Percentiles rank a stretch among this genome's conserved stretches.
phyloP scores from a whole-genome alignment of 2,113 vertebrate genomes.

The Spermophilus dauricus region DNA sequence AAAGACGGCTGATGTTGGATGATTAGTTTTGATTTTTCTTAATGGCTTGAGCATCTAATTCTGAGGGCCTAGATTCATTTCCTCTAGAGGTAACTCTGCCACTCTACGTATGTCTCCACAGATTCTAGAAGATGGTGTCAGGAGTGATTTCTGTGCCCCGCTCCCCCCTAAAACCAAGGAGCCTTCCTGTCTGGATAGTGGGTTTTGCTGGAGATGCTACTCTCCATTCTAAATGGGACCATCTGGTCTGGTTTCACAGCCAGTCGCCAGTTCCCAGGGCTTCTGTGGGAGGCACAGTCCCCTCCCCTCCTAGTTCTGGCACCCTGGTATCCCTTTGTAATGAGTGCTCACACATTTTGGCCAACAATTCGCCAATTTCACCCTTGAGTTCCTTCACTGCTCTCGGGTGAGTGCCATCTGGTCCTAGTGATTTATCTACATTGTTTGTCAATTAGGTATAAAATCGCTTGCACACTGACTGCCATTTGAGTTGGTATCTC shows the following conservation, averaged over 20 bases:
- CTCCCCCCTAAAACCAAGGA: neutral
- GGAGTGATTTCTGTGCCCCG: neutral
- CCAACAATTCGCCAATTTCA: slow-evolving; percentile 78
- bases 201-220: neutral
- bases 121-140: neutral
- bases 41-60: neutral
- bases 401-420: slow-evolving; percentile 57
- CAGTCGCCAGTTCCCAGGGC: neutral
- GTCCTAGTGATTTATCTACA: slow-evolving; percentile 76
- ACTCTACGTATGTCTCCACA: neutral
- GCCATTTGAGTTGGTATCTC: slow-evolving; percentile 42
- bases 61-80: neutral
- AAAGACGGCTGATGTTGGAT: neutral
- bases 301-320: slow-evolving; percentile 7
- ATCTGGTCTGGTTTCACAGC: neutral
- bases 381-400: slow-evolving; percentile 71
- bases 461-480: slow-evolving; percentile 67
- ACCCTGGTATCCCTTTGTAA: neutral
- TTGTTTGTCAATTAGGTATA: slow-evolving; percentile 78
- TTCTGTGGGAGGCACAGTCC: neutral
- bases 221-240: slow-evolving; percentile 37
- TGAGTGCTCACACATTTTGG: slow-evolving; percentile 49
- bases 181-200: neutral
- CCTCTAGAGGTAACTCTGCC: neutral
- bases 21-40: neutral